Base-by-base conservation (phyloP, 1,140 invertebrate genomes). In the Holcopasites calliopsidis region DNA sequence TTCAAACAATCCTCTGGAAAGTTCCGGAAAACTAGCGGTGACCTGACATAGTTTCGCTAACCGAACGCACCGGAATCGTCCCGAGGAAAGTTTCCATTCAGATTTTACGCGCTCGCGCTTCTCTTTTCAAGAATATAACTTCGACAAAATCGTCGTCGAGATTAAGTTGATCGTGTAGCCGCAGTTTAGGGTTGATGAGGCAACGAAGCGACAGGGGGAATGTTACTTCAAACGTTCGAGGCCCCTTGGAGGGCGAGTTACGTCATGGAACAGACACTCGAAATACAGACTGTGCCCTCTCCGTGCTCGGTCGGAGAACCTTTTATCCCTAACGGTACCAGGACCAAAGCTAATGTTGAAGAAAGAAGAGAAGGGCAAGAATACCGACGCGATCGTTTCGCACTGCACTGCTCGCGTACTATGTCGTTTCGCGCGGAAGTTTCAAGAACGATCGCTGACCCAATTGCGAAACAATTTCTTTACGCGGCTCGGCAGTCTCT, bases 221-320 rank as follows among this genome's bases (percentile, higher is more conserved):
- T 40, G 42, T 69, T 38, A 31, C 26, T 61, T 44, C 31, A 40
- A 82, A 80, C 76, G 76, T 21, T 64, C 50, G 70, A 44, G 62
- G 52, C 78, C 79, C 74, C 81, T 77, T 33, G 60, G 40, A 23
- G 65, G 33, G 64, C 31, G 61, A n/a, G 44, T 83, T 82, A 83
- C 77, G 72, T 83, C 76, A 83, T 44, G 66, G 71, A 69, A 82
- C 38, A 62, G 47, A 65, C 66, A 64, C 47, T 44, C 71, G 66
- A 76, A 71, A 50, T 83, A 79, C 82, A 54, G 76, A 80, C 80
- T 83, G 77, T 84, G 73, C 83, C n/a, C 80, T 80, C 73, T 83
- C 83, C 81, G 69, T 57, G 58, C 61, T 82, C 71, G 76, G 65
- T 68, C 71, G 26, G 62, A 83, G 65, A 64, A 26, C 44, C 35